A percentile compares a stretch with the other conserved stretches of the same genome.
phyloP scores from a whole-genome alignment of 2,797 vertebrate genomes.

The Sciurus carolinensis region DNA sequence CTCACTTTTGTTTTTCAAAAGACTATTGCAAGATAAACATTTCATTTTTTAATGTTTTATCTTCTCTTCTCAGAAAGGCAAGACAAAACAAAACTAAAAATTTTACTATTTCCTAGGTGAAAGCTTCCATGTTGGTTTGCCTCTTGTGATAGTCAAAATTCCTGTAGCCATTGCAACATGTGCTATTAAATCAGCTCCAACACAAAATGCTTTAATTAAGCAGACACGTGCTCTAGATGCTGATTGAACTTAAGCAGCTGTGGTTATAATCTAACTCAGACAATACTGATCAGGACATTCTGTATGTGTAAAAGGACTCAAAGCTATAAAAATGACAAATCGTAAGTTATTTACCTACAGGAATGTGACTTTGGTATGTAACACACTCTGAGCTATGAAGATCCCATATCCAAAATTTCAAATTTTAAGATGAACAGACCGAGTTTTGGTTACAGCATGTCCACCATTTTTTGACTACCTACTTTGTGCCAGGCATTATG shows the following conservation, averaged over 20 bases:
- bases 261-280: constrained; percentile 58
- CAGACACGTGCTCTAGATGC: constrained; percentile 8
- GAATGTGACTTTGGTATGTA: constrained; percentile 47
- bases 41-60: background rate
- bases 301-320: background rate
- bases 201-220: constrained; percentile 73
- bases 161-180: constrained; percentile 54
- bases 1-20: constrained; percentile 57
- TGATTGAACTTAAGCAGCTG: constrained; percentile 55
- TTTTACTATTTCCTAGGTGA: constrained; percentile 26
- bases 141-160: constrained; percentile 62
- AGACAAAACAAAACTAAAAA: constrained; percentile 1
- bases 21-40: background rate
- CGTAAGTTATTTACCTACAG: constrained; percentile 50
- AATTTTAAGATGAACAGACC: constrained; percentile 55
- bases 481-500: constrained; percentile 10
- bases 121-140: constrained; percentile 26
- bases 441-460: background rate
- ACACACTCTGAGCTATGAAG: constrained; percentile 27
- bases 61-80: constrained; percentile 11
- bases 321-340: constrained; percentile 34
- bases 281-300: constrained; percentile 45
- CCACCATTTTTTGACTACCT: constrained; percentile 39
- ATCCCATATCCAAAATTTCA: background rate
- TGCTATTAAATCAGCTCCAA: constrained; percentile 57